These are phyloP conservation scores for Dinoponera quadriceps DNA, from an alignment of 1,140 invertebrate genomes.

Conservation along the genomic window DNA sequence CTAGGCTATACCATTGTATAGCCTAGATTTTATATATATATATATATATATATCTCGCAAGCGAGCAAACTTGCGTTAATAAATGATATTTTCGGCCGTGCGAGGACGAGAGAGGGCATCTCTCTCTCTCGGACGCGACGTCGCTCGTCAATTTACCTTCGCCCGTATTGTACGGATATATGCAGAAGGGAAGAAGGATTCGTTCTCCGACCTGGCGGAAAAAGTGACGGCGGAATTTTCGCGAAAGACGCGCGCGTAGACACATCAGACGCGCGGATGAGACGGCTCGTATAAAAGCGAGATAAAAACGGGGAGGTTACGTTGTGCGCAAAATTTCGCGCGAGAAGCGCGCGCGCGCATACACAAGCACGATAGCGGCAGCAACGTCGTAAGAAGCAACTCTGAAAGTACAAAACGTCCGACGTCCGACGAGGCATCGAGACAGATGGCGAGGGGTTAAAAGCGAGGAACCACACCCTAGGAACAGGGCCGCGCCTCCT, in stretches of 20 bases:
- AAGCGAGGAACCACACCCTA: conserved; percentile 39
- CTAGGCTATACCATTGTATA: no score
- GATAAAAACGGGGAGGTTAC: neutral
- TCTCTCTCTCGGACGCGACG: no score
- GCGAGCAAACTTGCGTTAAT: no score
- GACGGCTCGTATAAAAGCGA: neutral
- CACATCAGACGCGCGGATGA: neutral
- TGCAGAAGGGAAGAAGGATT: no score
- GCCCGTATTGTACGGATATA: no score
- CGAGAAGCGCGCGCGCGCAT: neutral
- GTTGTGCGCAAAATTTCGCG: neutral
- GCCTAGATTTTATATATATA: no score
- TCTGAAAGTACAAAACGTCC: neutral
- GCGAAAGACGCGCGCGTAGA: neutral
- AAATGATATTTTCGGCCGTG: no score
- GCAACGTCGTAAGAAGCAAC: neutral
- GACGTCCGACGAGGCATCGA: conserved; percentile 21
- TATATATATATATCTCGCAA: no score
- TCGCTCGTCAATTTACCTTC: no score
- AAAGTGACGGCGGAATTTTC: no score
- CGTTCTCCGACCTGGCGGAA: no score
- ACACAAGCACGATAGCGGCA: neutral
- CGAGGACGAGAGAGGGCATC: no score
- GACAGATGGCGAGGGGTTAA: conserved; percentile 41
- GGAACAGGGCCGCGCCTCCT: conserved; percentile 31